Conservation (phyloP, 2,797 vertebrate species). For the Manis crassicaudata region DNA sequence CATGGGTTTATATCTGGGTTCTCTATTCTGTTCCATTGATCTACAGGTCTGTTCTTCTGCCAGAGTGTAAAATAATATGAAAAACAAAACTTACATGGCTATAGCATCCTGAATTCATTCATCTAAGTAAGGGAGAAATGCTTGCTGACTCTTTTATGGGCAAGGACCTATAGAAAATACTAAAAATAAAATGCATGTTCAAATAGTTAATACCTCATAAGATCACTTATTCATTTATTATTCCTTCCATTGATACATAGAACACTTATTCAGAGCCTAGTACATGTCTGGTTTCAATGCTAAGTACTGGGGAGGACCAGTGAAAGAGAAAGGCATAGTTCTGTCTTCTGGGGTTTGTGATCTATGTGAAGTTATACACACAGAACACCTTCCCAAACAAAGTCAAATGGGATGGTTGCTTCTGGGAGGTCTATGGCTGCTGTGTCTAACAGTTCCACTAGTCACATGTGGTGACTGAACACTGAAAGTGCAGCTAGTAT, state of each 20-base stretch:
- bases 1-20: too few species aligned
- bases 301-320: not conserved
- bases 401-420: not conserved
- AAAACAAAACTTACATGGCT: not conserved
- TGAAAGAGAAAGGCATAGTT: not conserved
- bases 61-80: not conserved
- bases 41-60: too few species aligned
- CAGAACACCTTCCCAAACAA: not conserved
- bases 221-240: not conserved
- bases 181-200: not conserved
- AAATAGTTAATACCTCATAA: not conserved
- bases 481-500: not conserved
- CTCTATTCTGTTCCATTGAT: too few species aligned
- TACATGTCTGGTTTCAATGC: not conserved
- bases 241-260: not conserved
- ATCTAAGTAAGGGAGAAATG: not conserved
- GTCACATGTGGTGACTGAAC: too few species aligned
- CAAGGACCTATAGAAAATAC: not conserved
- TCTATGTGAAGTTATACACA: not conserved
- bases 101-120: not conserved
- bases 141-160: not conserved
- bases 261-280: not conserved
- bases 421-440: rapidly evolving
- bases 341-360: not conserved
- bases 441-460: rapidly evolving